Evolutionary conservation across 2,113 vertebrate genomes (phyloP).

Genomic region (Cervus canadensis): DNA sequence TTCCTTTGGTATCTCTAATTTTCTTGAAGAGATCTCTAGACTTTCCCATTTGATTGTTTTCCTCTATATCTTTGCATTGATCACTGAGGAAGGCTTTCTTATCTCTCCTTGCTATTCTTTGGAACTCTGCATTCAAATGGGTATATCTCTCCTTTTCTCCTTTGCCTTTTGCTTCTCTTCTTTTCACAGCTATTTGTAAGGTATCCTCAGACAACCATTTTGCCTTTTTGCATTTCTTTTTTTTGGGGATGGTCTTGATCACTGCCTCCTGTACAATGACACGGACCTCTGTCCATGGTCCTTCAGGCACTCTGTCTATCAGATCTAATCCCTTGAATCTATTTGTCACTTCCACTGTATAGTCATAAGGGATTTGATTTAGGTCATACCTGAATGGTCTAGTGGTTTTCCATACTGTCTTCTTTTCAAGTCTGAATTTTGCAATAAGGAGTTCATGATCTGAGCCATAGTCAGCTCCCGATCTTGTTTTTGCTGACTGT

Average conservation of each 20-base stretch:
- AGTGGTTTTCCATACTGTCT: not conserved
- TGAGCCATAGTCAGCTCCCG: not conserved
- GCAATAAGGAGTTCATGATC: not conserved
- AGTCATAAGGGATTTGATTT: not conserved
- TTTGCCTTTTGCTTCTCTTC: not conserved
- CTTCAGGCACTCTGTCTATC: not conserved
- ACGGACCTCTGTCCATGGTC: rapidly evolving
- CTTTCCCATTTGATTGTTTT: not conserved
- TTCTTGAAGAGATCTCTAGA: not conserved
- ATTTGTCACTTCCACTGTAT: not conserved
- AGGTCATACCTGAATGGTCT: not conserved
- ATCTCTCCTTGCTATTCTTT: not conserved
- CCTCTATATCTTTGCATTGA: not conserved
- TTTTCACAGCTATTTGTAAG: not conserved
- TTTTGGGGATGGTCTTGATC: not conserved
- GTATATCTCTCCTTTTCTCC: not conserved
- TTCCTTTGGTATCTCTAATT: not conserved
- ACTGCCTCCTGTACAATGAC: not conserved
- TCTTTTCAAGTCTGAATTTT: not conserved
- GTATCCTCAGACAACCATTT: not conserved
- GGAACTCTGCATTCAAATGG: not conserved
- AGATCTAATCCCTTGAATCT: not conserved
- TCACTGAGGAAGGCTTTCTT: not conserved
- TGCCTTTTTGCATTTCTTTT: not conserved
- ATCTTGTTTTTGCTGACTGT: not conserved